Percentiles rank a stretch among this genome's conserved stretches.
Evolutionary conservation across 2,113 vertebrate genomes (phyloP).

Genomic region (Sarotherodon lohbergeri): DNA sequence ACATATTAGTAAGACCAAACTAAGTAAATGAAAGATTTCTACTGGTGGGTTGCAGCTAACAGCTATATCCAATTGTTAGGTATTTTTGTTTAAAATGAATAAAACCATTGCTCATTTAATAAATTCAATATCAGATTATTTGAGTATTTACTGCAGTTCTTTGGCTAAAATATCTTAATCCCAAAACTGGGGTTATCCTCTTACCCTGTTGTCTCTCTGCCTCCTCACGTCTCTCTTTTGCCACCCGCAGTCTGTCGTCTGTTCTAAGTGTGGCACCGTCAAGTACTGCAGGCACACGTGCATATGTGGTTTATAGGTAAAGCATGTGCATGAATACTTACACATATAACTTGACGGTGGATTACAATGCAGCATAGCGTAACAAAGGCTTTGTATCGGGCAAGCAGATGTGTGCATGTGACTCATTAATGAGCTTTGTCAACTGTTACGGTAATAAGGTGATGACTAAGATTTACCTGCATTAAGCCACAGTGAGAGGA

Average conservation of each 20-base stretch:
- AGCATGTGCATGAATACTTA: background rate
- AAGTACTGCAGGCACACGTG: conserved; percentile 74
- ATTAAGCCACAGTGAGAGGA: conserved; percentile 20
- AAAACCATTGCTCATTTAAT: background rate
- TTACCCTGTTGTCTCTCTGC: conserved; percentile 84
- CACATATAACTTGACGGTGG: background rate
- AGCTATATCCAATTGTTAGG: background rate
- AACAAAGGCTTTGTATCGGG: conserved; percentile 18
- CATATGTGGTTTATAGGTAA: background rate
- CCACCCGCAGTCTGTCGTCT: conserved; percentile 87
- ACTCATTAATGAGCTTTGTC: conserved; percentile 51
- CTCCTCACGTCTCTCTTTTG: conserved; percentile 89
- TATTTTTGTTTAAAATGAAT: background rate
- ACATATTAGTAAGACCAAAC: background rate
- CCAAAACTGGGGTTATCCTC: background rate
- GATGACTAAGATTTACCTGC: conserved; percentile 27
- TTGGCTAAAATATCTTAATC: background rate
- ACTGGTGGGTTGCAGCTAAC: background rate
- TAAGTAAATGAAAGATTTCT: background rate
- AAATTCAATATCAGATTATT: background rate
- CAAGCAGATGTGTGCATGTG: conserved; percentile 29
- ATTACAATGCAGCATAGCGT: background rate
- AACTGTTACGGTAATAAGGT: conserved; percentile 45
- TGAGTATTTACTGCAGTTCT: background rate
- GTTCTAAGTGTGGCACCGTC: conserved; percentile 85